Evolutionary conservation across 2,888 invertebrate species (phyloP), one percentile per base, ranked within the genome.

Genomic region (Mesodorylaimus sp.): DNA sequence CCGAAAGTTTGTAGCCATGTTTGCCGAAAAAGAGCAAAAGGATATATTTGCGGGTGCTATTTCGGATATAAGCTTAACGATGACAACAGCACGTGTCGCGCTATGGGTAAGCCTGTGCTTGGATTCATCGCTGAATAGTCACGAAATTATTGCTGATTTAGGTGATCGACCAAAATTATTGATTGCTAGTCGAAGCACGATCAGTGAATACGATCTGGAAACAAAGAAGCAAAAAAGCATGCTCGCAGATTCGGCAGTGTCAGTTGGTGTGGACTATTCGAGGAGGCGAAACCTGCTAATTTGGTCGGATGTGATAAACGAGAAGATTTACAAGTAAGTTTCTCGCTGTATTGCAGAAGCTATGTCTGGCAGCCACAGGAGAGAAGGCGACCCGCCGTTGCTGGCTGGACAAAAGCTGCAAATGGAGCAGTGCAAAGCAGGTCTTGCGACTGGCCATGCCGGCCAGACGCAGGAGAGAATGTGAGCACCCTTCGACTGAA

Each of bases 231-330:
- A n/a, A n/a, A 61, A 43, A 24, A 59, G 62, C 1, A 48, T 66
- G 41, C 58, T 62, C 28, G 50, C 48, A 7, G 55, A 56, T 21
- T 56, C 62, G 3, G 59, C 61, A 25, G 62, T 62, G 44, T 89
- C 91, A 0, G 86, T 89, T 1, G 91, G 91, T 1, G 69, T 95
- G 47, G 95, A 95, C 69, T 93, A 86, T 68, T 86, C 88, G 24
- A 87, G 86, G 68, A 75, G 83, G 50, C 84, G 84, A 0, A 84
- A 86, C 54, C 85, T 85, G 81, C 83, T 95, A 55, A 88, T 88
- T 68, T 97, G 93, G 93, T 89, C 88, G 60, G 95, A 95, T 70
- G 82, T 88, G 25, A 79, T 79, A 32, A 82, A 84, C 63, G 83
- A 86, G 65, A 82, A 82, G 70, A 89, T 95, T 62, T 85, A 85